Percentiles rank a stretch among this genome's conserved stretches.
These are phyloP conservation scores for Heliconius erato DNA, from an alignment of 2,888 invertebrate genomes.

Conservation along the genomic window DNA sequence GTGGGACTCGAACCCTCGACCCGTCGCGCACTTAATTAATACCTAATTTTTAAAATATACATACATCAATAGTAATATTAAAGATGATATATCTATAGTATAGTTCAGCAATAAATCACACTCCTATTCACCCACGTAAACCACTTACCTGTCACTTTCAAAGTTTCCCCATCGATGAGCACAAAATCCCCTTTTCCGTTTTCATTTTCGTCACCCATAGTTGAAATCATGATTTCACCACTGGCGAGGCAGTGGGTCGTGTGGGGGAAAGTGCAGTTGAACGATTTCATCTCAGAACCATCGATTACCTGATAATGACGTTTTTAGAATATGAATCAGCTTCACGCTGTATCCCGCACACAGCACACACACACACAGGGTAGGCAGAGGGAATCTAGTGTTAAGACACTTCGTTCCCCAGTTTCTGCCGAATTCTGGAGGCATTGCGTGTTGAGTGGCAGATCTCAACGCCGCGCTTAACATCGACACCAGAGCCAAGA, in stretches of 20 bases:
- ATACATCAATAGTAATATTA: neutral
- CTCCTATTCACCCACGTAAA: neutral
- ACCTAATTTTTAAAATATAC: neutral
- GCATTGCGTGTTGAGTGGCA: no score
- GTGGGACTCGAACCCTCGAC: no score
- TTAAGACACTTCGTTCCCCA: no score
- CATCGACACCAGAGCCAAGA: no score
- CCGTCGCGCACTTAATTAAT: no score
- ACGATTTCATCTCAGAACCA: slow-evolving; percentile 90
- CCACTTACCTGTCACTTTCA: slow-evolving; percentile 89
- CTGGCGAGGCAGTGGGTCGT: slow-evolving; percentile 97
- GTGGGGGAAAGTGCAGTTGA: slow-evolving; percentile 94
- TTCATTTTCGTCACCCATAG: slow-evolving; percentile 95
- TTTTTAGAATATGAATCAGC: no score
- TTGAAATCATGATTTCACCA: slow-evolving; percentile 98
- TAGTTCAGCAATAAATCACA: neutral
- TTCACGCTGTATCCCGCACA: no score
- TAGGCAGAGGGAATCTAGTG: no score
- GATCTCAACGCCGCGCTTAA: no score
- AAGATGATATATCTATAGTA: no score
- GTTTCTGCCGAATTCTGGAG: no score
- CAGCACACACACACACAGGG: no score
- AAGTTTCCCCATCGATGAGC: slow-evolving; percentile 92
- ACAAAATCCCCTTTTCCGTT: slow-evolving; percentile 95
- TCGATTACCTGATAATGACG: slow-evolving; percentile 90